Evolutionary conservation across 2,797 vertebrate species (phyloP), one percentile per base, ranked within the genome.

Genomic region (Forpus xanthops): DNA sequence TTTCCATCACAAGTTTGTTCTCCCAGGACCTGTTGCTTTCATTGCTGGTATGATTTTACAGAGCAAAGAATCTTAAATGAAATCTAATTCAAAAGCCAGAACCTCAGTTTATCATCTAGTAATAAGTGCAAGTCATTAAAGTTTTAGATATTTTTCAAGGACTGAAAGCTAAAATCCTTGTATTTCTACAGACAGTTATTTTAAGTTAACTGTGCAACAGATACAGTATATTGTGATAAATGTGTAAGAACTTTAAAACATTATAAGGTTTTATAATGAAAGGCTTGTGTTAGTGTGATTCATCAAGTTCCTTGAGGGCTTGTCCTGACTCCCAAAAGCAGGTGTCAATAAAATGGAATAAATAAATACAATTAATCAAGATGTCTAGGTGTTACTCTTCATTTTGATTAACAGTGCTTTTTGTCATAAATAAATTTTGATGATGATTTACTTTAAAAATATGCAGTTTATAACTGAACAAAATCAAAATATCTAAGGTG

Each of bases 21-120:
- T 41, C 42, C 49, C 9, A 53, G 53, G 49, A n/a, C 58, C 58
- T 47, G 60, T 72, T 86, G 60, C 33, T 85, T 91, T 96, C 37
- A 35, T 92, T 95, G 75, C 55, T 7, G 7, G 55, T 84, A 76
- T 82, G 47, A 81, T 90, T 73, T 76, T 93, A 73, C n/a, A 85
- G 89, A 89, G 50, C 50, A 89, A 74, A 79, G 71, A 87, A 94
- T 92, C 70, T 86, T 70, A 87, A 94, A 87, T 80, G 62, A 87
- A 92, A 93, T 94, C 85, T 92, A 88, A 92, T 93, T 80, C 87
- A 45, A 90, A 95, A 92, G 66, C 23, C 55, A 56, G n/a, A 35
- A 56, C 18, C 25, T 56, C 0, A 0, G 30, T 8, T 89, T 88
- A 85, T 80, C 72, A 83, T 62, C 61, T 31, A 47, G 53, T 66